Evolutionary conservation across 2,888 invertebrate genomes (phyloP), one percentile per base, ranked within the genome.

Genomic region (Metalampra italica): DNA sequence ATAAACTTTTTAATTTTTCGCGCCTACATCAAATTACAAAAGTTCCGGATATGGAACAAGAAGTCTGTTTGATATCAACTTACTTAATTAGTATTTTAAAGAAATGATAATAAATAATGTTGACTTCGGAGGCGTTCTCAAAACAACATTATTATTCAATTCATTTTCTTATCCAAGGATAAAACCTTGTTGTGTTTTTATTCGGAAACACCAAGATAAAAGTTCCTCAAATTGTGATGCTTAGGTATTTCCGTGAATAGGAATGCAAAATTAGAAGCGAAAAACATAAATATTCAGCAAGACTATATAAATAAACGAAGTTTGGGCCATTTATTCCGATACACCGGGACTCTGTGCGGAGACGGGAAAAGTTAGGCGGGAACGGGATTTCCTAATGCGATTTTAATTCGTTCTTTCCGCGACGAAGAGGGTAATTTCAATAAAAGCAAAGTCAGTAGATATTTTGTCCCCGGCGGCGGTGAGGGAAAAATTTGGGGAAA

Each of bases 361-460:
- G 80, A 77, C 82, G 83, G 84, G 83, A 78, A 84, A 89, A 88
- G 84, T 86, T 85, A 76, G 83, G 75, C 78, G 82, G 79, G 69
- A 79, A 81, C 83, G 79, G 85, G 82, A 88, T 87, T 87, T 82
- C 85, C 85, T 88, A 88, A 89, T 89, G 88, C 80, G 86, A 86
- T 86, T 88, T 88, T 89, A 88, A 88, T 88, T 88, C 82, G 79
- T 77, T 84, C 81, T 84, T 81, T 75, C 79, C 77, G 78, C 81
- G 78, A 76, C 80, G 81, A 76, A 78, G 78, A 78, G 78, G 80
- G 80, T 79, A 82, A 82, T 86, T 85, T 83, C 81, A 84, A 84
- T 84, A 83, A 82, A 81, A 81, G 75, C 75, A 68, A 78, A 80
- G 73, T 75, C 75, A 63, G 71, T 67, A 69, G 75, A 78, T 78